These are phyloP conservation scores for Eutolmus rufibarbis DNA, from an alignment of 2,888 invertebrate genomes.

Conservation along the genomic window DNA sequence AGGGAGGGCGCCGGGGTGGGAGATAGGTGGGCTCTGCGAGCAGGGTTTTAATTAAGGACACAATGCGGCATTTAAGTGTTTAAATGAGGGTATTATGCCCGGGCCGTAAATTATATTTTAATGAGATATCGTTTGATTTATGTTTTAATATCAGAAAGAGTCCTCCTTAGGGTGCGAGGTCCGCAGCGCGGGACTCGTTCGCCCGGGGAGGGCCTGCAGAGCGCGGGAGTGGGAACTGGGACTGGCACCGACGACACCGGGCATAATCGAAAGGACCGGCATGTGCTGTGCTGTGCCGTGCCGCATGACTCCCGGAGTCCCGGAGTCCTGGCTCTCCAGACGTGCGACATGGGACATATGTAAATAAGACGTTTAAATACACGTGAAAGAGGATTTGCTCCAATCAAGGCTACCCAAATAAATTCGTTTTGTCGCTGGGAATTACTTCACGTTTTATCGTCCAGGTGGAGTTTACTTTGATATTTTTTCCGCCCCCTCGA, in stretches of 20 bases:
- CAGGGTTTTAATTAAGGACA: slow-evolving; percentile 48
- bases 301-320: neutral
- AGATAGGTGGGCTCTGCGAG: slow-evolving; percentile 22
- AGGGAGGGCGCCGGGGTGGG: neutral
- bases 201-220: neutral
- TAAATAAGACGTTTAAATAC: slow-evolving; percentile 37
- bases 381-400: slow-evolving; percentile 39
- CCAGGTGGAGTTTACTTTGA: neutral
- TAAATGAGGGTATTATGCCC: slow-evolving; percentile 48
- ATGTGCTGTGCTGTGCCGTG: neutral
- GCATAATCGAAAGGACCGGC: neutral
- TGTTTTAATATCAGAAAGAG: slow-evolving; percentile 46
- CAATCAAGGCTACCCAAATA: slow-evolving; percentile 33
- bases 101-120: slow-evolving; percentile 49
- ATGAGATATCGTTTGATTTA: slow-evolving; percentile 49
- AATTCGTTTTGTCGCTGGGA: slow-evolving; percentile 18
- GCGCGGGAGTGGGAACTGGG: neutral
- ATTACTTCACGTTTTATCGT: slow-evolving; percentile 26
- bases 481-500: neutral
- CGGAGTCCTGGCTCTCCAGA: neutral
- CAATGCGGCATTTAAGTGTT: slow-evolving; percentile 48
- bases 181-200: neutral
- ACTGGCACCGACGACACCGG: neutral
- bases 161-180: neutral
- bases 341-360: slow-evolving; percentile 24